Evolutionary conservation across 2,113 vertebrate species (phyloP).

Genomic region (Willisornis vidua): DNA sequence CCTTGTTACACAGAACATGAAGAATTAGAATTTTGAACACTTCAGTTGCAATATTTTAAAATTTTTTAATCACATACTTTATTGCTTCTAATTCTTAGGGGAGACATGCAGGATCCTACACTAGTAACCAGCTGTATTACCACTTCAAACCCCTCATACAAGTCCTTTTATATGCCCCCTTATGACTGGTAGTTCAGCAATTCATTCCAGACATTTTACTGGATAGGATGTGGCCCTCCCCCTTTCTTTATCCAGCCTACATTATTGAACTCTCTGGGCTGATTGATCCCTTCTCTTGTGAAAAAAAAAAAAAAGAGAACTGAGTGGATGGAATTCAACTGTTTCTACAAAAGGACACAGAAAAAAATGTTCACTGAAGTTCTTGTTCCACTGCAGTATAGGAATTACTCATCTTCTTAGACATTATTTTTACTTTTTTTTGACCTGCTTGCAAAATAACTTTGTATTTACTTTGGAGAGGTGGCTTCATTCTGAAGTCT

Average conservation of each 20-base stretch:
- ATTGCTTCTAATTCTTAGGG: background rate
- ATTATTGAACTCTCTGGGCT: background rate
- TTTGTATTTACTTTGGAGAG: background rate
- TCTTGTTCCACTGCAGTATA: background rate
- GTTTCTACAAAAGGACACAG: background rate
- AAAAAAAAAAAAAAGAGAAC: background rate
- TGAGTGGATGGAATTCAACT: background rate
- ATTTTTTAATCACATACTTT: background rate
- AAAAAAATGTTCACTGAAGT: background rate
- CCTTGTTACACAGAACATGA: background rate
- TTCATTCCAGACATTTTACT: background rate
- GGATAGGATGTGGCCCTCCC: background rate
- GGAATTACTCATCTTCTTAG: background rate
- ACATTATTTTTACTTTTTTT: background rate
- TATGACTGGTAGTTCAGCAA: background rate
- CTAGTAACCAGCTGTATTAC: background rate
- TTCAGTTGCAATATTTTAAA: background rate
- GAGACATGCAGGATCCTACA: background rate
- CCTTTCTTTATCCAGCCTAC: background rate
- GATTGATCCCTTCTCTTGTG: background rate
- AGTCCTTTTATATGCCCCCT: background rate
- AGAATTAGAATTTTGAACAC: background rate
- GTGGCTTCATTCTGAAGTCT: background rate
- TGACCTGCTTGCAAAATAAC: background rate
- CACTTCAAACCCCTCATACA: background rate